Evolutionary conservation across 1,140 invertebrate genomes (phyloP).

Genomic region (Octopus bimaculoides): DNA sequence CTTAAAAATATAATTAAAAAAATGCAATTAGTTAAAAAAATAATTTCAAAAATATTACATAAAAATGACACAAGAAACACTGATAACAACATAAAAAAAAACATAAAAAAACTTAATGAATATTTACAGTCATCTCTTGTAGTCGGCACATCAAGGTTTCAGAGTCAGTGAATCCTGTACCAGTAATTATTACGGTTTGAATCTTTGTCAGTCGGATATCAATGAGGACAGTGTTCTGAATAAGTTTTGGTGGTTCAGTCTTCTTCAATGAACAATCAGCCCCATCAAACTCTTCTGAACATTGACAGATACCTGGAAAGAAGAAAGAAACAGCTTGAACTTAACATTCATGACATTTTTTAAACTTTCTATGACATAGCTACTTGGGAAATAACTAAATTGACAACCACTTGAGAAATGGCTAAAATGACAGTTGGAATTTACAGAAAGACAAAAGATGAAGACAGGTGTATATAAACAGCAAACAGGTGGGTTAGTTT

Average conservation of each 20-base stretch:
- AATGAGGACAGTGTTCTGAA: neutral
- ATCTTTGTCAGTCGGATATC: neutral
- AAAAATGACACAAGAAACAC: too few species aligned
- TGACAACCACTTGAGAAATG: too few species aligned
- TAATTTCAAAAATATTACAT: too few species aligned
- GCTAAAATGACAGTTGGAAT: too few species aligned
- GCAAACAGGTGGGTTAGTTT: too few species aligned
- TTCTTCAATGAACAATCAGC: conserved; percentile 31
- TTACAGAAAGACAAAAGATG: too few species aligned
- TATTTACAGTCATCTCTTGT: neutral
- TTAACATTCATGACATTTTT: too few species aligned
- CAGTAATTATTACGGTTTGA: neutral
- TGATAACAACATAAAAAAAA: neutral
- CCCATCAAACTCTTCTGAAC: conserved; percentile 29
- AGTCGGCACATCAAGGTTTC: neutral
- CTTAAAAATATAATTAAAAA: too few species aligned
- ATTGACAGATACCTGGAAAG: conserved; percentile 30
- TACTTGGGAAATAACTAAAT: neutral
- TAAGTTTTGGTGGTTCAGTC: conserved; percentile 23
- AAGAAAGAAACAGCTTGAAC: conserved; percentile 1
- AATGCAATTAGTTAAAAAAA: too few species aligned
- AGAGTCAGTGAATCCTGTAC: neutral
- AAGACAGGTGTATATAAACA: too few species aligned
- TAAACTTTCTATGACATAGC: neutral
- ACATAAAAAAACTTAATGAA: neutral